Evolutionary conservation across 30 jellyfish, hydroid and myxozoan genomes (phyloP).

Genomic region (Catostylus mosaicus): DNA sequence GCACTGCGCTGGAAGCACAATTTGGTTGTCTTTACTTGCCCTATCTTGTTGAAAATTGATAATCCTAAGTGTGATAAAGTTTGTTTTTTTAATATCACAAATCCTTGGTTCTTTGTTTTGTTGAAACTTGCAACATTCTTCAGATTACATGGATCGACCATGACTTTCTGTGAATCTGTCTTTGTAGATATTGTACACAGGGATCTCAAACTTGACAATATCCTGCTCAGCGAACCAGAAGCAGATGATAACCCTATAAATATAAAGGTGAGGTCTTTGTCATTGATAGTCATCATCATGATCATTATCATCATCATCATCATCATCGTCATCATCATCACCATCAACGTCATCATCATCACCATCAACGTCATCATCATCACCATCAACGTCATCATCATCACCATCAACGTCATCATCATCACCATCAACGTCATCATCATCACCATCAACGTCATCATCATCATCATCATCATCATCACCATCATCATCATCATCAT

Average conservation of each 20-base stretch:
- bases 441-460: background rate
- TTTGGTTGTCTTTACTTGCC: too few species aligned
- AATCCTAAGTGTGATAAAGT: too few species aligned
- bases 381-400: background rate
- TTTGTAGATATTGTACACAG: slow-evolving; percentile 81
- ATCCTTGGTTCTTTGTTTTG: too few species aligned
- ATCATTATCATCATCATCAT: background rate
- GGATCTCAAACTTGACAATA: slow-evolving; percentile 80
- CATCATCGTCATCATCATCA: too few species aligned
- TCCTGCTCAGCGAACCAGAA: slow-evolving; percentile 66
- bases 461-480: background rate
- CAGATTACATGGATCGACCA: too few species aligned
- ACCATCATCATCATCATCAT: background rate
- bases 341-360: background rate
- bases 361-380: background rate
- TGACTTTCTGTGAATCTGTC: background rate
- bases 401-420: too few species aligned
- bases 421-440: background rate
- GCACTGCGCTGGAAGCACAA: too few species aligned
- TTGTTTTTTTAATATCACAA: too few species aligned
- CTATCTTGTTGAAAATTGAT: too few species aligned
- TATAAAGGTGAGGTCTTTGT: slow-evolving; percentile 66
- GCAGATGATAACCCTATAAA: slow-evolving; percentile 59
- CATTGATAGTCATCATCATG: background rate
- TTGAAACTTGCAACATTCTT: too few species aligned